Evolutionary conservation across 2,888 invertebrate species (phyloP), one percentile per base, ranked within the genome.

Genomic region (Aplocera efformata): DNA sequence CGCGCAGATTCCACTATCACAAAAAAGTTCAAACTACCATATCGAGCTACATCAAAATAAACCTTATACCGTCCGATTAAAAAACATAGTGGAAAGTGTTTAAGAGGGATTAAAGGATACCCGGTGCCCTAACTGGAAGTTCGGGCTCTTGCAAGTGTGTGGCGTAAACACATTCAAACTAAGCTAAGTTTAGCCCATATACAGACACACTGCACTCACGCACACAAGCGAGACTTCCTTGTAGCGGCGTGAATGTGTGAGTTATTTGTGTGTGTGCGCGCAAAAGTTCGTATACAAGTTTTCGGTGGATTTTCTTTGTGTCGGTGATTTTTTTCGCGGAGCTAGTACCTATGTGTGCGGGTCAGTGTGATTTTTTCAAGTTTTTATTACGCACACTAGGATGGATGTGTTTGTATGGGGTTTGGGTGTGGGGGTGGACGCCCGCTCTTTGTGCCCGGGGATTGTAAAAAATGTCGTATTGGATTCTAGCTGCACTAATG

Each of bases 391-490:
- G 50, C 77, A 77, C 74, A 74, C 80, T 47, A 50, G 48, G 23
- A 11, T 10, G 53, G 22, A 37, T 36, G 50, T 75, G 72, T 74
- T 66, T 72, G 76, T 74, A 75, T 60, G 68, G 59, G 50, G 51
- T 56, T 52, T 62, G 69, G 40, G 74, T 76, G 79, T 75, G 75
- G 62, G 72, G 71, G 69, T 68, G 77, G 70, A 67, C 75, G 77
- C 77, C 71, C 76, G 84, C 72, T 80, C 88, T 88, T 86, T 86
- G 86, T 88, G 83, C 85, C 74, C 61, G 70, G 80, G 80, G 79
- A 79, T 83, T 83, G 83, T 83, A 85, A 85, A 88, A 88, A 88
- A 85, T 85, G 85, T 86, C 88, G 84, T 88, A 86, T 88, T 86
- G 84, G 86, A 85, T 85, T 85, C 83, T 80, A 78, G 84, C 79